Evolutionary conservation across 2,113 vertebrate genomes (phyloP).

Genomic region (Acinonyx jubatus): DNA sequence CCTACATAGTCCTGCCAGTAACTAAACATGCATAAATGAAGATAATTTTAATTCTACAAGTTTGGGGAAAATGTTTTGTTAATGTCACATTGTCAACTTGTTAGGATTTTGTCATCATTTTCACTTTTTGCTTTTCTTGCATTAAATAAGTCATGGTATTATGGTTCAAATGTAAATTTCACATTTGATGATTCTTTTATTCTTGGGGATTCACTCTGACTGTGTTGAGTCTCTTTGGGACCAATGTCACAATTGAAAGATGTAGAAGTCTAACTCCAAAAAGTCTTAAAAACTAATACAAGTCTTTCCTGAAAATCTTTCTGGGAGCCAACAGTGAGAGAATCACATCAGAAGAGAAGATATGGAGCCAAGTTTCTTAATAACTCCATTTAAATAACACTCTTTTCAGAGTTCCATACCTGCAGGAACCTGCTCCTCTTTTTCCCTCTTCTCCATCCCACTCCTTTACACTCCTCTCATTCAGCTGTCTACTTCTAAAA

Average conservation of each 20-base stretch:
- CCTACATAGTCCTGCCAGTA: not conserved
- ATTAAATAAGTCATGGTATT: not conserved
- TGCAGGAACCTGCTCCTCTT: not conserved
- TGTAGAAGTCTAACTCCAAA: not conserved
- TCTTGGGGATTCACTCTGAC: not conserved
- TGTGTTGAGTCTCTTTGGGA: not conserved
- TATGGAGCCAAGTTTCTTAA: not conserved
- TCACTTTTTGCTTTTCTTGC: not conserved
- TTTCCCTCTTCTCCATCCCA: not conserved
- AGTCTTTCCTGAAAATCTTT: not conserved
- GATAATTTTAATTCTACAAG: not conserved
- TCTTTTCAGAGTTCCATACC: not conserved
- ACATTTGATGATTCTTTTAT: not conserved
- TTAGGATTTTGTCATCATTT: not conserved
- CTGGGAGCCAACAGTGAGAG: not conserved
- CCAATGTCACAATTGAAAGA: not conserved
- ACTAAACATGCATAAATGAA: not conserved
- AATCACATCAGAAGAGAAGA: not conserved
- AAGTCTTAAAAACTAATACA: not conserved
- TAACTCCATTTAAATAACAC: not conserved
- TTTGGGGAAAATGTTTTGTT: not conserved
- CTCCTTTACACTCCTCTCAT: not conserved
- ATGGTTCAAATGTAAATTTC: not conserved
- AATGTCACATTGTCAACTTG: not conserved
- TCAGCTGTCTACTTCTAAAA: not conserved